These are phyloP conservation scores for Blastobasis adustella DNA, from an alignment of 2,888 invertebrate genomes.

Conservation along the genomic window DNA sequence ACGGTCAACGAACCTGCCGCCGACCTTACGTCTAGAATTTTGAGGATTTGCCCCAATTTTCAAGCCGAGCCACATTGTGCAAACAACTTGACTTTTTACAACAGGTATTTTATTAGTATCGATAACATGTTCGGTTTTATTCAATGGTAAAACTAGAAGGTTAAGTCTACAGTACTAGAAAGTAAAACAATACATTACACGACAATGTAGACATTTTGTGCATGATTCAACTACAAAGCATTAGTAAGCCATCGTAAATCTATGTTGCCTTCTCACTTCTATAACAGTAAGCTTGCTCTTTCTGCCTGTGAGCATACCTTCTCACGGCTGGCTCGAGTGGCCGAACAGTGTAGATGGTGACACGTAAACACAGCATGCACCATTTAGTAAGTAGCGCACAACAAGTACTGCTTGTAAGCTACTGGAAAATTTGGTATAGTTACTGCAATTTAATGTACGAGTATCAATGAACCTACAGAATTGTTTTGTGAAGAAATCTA, in stretches of 20 bases:
- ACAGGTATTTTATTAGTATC: no score
- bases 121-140: no score
- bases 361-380: conserved; percentile 56
- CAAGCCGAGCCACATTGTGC: neutral
- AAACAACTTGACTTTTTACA: no score
- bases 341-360: conserved; percentile 36
- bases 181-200: no score
- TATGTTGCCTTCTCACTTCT: neutral
- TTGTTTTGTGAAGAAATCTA: no score
- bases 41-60: conserved; percentile 58
- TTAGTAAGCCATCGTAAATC: neutral
- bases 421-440: conserved; percentile 22
- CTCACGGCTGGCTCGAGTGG: conserved; percentile 6
- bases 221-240: neutral
- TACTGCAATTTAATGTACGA: no score
- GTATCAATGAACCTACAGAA: no score
- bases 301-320: neutral
- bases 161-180: no score
- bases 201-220: neutral
- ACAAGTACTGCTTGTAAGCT: conserved; percentile 36
- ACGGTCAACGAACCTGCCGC: conserved; percentile 58
- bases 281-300: neutral
- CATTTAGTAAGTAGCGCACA: conserved; percentile 53
- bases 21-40: conserved; percentile 62
- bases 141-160: no score